Evolutionary conservation across 2,888 invertebrate species (phyloP), one percentile per base, ranked within the genome.

Genomic region (Xylophagus ater): DNA sequence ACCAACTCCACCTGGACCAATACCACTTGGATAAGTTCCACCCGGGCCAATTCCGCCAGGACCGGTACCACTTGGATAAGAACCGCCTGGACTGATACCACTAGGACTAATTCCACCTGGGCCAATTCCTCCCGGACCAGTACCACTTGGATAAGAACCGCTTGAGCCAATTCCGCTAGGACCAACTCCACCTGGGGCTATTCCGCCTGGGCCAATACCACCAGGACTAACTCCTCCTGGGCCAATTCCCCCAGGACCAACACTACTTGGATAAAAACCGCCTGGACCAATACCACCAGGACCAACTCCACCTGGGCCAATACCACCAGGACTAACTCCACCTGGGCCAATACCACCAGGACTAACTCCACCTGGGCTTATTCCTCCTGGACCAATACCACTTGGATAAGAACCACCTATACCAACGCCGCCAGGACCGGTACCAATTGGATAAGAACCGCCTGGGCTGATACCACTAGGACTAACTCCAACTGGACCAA

Each of bases 401-500:
- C 18, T 12, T 5, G 10, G 12, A 7, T 14, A 15, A n/a, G 9
- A 14, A 14, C 24, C 39, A 13, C 26, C 17, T 21, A 17, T 36
- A 14, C 18, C 37, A 15, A 25, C 21, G 17, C 24, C 39, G 19
- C 34, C 41, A 5, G 53, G 51, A 4, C 55, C 49, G 37, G 4
- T 9, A 36, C 24, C 8, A 21, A 19, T 3, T 29, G 38, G 2
- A 33, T 23, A 37, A 5, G 8, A 10, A 3, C n/a, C 13, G 8
- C 17, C 21, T n/a, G n/a, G n/a, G n/a, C n/a, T n/a, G n/a, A n/a
- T n/a, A n/a, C n/a, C n/a, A n/a, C n/a, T n/a, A n/a, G n/a, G n/a
- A n/a, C 18, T 9, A 13, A 26, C 42, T 15, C 20, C 15, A 12
- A 36, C 42, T 12, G 41, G 37, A 20, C 40, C 40, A 28, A 34